Evolutionary conservation across 2,888 invertebrate species (phyloP), one percentile per base, ranked within the genome.

Genomic region (Dione vanillae): DNA sequence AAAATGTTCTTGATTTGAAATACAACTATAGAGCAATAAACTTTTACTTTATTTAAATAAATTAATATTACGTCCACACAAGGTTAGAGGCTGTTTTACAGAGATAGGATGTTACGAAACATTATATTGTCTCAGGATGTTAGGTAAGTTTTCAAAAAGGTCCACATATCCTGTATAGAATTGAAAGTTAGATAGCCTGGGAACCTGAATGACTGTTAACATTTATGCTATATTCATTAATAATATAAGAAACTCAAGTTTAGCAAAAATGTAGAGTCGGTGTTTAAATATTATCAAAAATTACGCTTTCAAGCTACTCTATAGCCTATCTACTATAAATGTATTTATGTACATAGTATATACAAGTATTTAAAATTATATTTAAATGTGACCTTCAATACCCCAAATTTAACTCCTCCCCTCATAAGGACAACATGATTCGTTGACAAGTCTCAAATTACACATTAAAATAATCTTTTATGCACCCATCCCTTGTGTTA

Each of bases 401-500:
- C 49, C 49, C 47, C 19, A 37, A 40, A 49, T 40, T 49, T 64
- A 49, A 64, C 64, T 51, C 20, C 37, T 64, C 49, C 51, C 64
- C 64, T 64, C 14, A 16, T 51, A 45, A 52, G 52, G 14, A 68
- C 45, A 62, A 37, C 45, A 52, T 52, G 43, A 69, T 69, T 64
- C 45, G 27, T 58, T 56, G 49, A 69, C 58, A 51, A 19, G 45
- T 54, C 45, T 74, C 72, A 49, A 65, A 72, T 69, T 72, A 72
- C 72, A 70, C 62, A 70, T 73, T 74, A 70, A 64, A 68, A 72
- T 71, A 75, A 71, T 75, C 67, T 69, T 65, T 69, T 65, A 62
- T 67, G 58, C 75, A 71, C 75, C 75, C 78, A 79, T 80, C 78
- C 80, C 81, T 82, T 74, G 58, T 56, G 74, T 81, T 83, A 83